Conservation (phyloP, 2,888 invertebrate species). For the Agrochola lychnidis region DNA sequence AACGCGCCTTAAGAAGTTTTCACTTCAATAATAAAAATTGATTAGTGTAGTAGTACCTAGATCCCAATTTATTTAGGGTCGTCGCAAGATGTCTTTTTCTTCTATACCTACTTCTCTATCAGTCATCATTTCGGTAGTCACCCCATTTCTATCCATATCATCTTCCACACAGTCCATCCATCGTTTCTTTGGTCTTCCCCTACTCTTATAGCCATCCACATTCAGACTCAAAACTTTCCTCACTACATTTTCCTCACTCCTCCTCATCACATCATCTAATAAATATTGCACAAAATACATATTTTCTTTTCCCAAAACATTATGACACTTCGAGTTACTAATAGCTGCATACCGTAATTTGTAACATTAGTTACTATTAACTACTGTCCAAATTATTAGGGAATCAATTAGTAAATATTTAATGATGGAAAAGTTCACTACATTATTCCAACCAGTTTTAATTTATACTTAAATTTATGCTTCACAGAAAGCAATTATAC, state of each 20-base stretch:
- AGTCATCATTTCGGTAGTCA: not conserved
- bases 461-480: too few species aligned
- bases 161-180: too few species aligned
- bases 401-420: constrained; percentile 25
- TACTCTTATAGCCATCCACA: too few species aligned
- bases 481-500: not conserved
- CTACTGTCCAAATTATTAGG: not conserved
- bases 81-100: not conserved
- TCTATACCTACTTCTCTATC: not conserved
- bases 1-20: too few species aligned
- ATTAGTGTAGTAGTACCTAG: too few species aligned
- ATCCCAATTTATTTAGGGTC: not conserved
- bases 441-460: not conserved
- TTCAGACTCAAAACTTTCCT: too few species aligned
- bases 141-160: too few species aligned
- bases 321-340: constrained; percentile 2
- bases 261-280: too few species aligned
- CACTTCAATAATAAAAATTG: too few species aligned
- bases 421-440: not conserved
- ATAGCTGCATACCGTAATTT: constrained; percentile 2
- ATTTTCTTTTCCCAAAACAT: not conserved
- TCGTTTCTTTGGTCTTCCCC: too few species aligned
- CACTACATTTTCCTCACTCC: too few species aligned
- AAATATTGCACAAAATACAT: not conserved
- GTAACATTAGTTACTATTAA: constrained; percentile 4